A percentile compares a stretch with the other conserved stretches of the same genome.
Conservation (phyloP, 2,797 vertebrate genomes). For the Eidolon dupreanum region DNA sequence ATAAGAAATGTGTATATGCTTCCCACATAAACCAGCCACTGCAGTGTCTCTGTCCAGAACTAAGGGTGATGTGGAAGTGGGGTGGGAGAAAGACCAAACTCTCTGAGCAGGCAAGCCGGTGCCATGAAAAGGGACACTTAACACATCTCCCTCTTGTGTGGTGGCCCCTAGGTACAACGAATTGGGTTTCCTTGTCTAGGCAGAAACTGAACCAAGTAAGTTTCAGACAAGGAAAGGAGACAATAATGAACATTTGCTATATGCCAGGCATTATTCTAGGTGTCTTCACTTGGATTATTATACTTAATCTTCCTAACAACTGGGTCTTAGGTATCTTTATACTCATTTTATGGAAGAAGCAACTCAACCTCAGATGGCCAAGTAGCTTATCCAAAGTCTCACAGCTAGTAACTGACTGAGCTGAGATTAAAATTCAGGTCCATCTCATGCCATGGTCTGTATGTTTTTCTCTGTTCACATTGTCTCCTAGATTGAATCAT, state of each 20-base stretch:
- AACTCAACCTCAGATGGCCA: conserved; percentile 12
- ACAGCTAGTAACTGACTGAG: neutral
- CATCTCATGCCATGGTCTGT: neutral
- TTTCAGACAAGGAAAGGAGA: conserved; percentile 9
- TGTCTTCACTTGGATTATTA: conserved; percentile 30
- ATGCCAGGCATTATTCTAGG: neutral
- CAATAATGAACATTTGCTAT: neutral
- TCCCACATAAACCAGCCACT: conserved; percentile 74
- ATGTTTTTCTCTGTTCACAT: neutral
- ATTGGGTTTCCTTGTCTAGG: neutral
- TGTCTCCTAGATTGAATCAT: neutral
- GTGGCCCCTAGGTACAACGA: neutral
- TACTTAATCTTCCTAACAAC: conserved; percentile 9
- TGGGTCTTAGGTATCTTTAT: neutral
- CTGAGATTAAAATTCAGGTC: neutral
- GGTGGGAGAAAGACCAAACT: neutral
- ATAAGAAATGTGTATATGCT: conserved; percentile 79
- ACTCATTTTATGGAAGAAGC: conserved; percentile 33
- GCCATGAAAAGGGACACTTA: neutral
- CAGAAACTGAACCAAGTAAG: neutral
- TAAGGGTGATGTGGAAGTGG: neutral
- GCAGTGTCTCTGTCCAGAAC: conserved; percentile 33
- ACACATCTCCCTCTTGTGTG: too few species aligned
- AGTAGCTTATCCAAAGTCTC: neutral
- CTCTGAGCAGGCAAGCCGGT: neutral